A percentile compares a stretch with the other conserved stretches of the same genome.
These are phyloP conservation scores for Miltochrista miniata DNA, from an alignment of 2,888 invertebrate species.

Conservation along the genomic window DNA sequence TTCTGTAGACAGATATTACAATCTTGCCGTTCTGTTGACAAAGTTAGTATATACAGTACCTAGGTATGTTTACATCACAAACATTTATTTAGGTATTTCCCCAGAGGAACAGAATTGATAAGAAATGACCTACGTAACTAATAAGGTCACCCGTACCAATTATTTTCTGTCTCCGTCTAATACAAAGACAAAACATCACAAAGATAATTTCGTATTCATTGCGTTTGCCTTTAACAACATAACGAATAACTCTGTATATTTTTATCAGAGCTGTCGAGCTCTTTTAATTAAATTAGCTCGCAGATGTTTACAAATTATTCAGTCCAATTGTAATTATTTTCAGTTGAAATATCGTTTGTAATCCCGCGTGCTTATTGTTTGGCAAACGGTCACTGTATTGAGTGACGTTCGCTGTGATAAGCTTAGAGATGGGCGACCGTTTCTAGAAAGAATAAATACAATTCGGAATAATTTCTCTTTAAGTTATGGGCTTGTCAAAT, in stretches of 20 bases:
- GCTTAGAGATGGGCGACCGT: no score
- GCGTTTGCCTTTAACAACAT: neutral
- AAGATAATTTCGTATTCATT: neutral
- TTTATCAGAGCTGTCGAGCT: neutral
- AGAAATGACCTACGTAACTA: neutral
- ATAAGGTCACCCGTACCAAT: neutral
- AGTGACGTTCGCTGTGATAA: no score
- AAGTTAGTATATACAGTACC: no score
- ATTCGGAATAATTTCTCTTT: no score
- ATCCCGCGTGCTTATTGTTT: no score
- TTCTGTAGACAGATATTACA: no score
- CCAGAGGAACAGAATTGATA: neutral
- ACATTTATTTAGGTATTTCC: neutral
- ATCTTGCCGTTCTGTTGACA: no score
- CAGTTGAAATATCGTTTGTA: neutral
- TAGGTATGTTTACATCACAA: neutral
- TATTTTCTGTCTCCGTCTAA: neutral
- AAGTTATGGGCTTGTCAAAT: no score
- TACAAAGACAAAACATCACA: neutral
- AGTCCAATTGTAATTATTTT: conserved; percentile 2
- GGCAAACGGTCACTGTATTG: no score
- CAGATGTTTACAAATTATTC: neutral
- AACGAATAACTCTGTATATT: neutral
- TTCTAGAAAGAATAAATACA: no score
- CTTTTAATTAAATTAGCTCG: conserved; percentile 1